Conservation (phyloP, 2,888 invertebrate genomes). For the Fragum fragum region DNA sequence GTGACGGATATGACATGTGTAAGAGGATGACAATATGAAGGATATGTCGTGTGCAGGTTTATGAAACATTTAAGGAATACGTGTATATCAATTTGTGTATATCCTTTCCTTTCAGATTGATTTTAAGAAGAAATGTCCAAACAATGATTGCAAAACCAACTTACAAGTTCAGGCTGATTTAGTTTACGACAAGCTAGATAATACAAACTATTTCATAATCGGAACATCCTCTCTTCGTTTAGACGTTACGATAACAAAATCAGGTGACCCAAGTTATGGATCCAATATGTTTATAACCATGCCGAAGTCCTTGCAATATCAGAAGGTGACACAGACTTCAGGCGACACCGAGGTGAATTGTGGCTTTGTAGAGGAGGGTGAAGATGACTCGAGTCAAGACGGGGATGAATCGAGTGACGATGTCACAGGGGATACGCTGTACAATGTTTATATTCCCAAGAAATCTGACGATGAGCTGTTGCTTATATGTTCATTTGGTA, state of each 20-base stretch:
- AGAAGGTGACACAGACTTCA: slow-evolving; percentile 46
- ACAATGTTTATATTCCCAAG: slow-evolving; percentile 42
- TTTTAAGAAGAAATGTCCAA: slow-evolving; percentile 70
- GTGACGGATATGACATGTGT: no score
- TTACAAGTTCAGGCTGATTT: slow-evolving; percentile 58
- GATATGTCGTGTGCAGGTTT: no score
- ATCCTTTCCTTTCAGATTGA: slow-evolving; percentile 72
- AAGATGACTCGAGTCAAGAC: neutral
- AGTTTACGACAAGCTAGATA: slow-evolving; percentile 28
- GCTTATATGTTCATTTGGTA: slow-evolving; percentile 60
- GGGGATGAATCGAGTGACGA: neutral
- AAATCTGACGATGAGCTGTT: slow-evolving; percentile 49
- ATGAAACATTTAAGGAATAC: no score
- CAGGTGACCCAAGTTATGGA: slow-evolving; percentile 72
- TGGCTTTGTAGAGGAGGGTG: slow-evolving; percentile 42
- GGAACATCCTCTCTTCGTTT: slow-evolving; percentile 68
- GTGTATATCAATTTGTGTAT: no score
- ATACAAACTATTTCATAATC: slow-evolving; percentile 57
- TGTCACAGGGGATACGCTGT: slow-evolving; percentile 4
- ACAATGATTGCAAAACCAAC: slow-evolving; percentile 70
- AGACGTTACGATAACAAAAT: slow-evolving; percentile 67
- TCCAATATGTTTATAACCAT: slow-evolving; percentile 70
- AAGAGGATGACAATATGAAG: no score
- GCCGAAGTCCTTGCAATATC: slow-evolving; percentile 62
- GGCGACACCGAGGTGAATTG: slow-evolving; percentile 65